These are phyloP conservation scores for Spilarctia lutea DNA, from an alignment of 2,888 invertebrate species.

Conservation along the genomic window DNA sequence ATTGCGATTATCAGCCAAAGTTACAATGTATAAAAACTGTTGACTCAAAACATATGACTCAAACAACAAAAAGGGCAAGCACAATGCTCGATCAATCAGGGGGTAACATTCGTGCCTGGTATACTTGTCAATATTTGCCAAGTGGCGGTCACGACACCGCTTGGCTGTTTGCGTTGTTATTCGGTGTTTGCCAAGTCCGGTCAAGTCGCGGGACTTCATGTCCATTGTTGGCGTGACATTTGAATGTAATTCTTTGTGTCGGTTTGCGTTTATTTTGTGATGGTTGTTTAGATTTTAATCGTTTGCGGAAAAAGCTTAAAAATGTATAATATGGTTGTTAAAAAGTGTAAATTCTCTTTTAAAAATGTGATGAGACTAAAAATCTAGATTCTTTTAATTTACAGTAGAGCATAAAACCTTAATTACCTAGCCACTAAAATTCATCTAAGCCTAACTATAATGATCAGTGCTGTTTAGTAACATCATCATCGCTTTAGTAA, in stretches of 20 bases:
- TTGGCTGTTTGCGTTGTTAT: constrained; percentile 80
- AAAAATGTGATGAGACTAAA: neutral
- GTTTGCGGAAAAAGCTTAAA: neutral
- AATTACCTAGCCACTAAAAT: too few species aligned
- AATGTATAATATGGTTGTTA: neutral
- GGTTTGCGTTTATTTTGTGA: constrained; percentile 49
- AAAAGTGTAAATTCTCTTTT: neutral
- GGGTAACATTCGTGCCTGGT: constrained; percentile 74
- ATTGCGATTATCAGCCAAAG: neutral
- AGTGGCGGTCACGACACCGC: constrained; percentile 72
- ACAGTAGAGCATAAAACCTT: neutral
- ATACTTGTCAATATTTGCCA: constrained; percentile 78
- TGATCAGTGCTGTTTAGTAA: neutral
- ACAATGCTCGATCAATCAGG: constrained; percentile 82
- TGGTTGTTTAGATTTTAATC: constrained; percentile 57
- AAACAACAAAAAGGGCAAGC: constrained; percentile 47
- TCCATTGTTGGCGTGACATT: constrained; percentile 75
- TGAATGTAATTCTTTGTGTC: constrained; percentile 68
- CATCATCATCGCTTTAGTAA: too few species aligned
- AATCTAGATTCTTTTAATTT: neutral
- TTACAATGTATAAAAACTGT: neutral
- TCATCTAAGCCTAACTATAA: neutral
- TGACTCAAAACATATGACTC: constrained; percentile 12
- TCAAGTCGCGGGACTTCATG: constrained; percentile 54
- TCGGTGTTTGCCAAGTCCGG: constrained; percentile 75